Evolutionary conservation across 30 jellyfish, hydroid and myxozoan species (phyloP).

Genomic region (Rhopilema esculentum): DNA sequence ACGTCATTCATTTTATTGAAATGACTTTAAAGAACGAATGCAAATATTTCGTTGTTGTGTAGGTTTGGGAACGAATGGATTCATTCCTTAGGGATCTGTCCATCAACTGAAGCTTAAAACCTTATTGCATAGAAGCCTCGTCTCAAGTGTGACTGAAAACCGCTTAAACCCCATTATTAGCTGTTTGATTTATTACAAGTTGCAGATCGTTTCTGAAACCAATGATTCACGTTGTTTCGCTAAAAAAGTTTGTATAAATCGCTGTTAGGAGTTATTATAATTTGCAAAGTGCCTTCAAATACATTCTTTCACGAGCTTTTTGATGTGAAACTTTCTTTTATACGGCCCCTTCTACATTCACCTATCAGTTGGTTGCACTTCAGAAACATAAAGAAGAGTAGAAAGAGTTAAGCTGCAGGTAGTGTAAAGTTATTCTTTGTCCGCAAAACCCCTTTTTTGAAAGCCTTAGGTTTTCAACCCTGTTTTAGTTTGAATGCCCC

Average conservation of each 20-base stretch:
- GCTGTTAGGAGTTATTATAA: background rate
- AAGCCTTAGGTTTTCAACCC: too few relatives aligned
- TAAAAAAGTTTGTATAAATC: background rate
- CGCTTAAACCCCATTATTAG: background rate
- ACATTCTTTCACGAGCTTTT: background rate
- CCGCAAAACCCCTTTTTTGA: too few relatives aligned
- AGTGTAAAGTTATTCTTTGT: too few relatives aligned
- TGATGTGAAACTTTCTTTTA: background rate
- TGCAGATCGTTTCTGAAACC: slow-evolving; percentile 7
- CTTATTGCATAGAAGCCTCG: background rate
- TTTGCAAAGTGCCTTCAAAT: too few relatives aligned
- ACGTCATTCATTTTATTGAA: too few relatives aligned
- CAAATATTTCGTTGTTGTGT: too few relatives aligned
- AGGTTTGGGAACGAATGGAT: too few relatives aligned
- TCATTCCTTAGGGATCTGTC: background rate
- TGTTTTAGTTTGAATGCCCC: too few relatives aligned
- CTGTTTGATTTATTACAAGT: slow-evolving; percentile 21
- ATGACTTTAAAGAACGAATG: too few relatives aligned
- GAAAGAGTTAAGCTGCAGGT: too few relatives aligned
- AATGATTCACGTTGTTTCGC: background rate
- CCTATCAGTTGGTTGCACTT: background rate
- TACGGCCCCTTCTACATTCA: background rate
- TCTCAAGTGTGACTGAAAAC: background rate
- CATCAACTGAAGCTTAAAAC: background rate
- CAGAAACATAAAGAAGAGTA: too few relatives aligned